These are phyloP conservation scores for Megaceryle alcyon DNA, from an alignment of 2,797 vertebrate species.

Conservation along the genomic window DNA sequence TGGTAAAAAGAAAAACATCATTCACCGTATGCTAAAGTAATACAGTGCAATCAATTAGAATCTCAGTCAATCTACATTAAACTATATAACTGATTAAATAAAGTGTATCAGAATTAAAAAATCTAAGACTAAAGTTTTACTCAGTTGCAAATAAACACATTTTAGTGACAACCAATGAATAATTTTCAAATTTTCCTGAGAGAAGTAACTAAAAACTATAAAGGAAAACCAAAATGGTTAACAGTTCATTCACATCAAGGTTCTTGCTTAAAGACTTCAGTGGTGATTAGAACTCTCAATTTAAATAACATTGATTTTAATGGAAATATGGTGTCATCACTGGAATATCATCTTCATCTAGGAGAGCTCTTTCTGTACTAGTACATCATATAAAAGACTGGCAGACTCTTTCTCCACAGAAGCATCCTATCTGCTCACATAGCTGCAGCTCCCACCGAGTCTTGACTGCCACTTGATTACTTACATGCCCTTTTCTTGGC, in stretches of 20 bases:
- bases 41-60: not conserved
- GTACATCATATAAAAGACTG: not conserved
- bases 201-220: not conserved
- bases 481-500: not conserved
- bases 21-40: not conserved
- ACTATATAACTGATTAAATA: not conserved
- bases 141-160: not conserved
- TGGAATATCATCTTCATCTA: not conserved
- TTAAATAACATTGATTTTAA: not conserved
- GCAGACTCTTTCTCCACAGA: not conserved
- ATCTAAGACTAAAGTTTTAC: not conserved
- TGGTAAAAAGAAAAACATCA: not conserved
- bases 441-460: not conserved
- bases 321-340: not conserved
- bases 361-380: not conserved
- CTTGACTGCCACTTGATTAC: not conserved
- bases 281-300: not conserved
- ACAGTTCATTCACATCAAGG: not conserved
- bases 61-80: not conserved
- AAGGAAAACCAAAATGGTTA: not conserved
- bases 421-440: not conserved
- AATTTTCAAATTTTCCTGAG: not conserved
- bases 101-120: not conserved
- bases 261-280: not conserved
- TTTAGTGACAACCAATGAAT: not conserved